Base-by-base conservation (phyloP, 2,113 vertebrate species). In the Falco punctatus region DNA sequence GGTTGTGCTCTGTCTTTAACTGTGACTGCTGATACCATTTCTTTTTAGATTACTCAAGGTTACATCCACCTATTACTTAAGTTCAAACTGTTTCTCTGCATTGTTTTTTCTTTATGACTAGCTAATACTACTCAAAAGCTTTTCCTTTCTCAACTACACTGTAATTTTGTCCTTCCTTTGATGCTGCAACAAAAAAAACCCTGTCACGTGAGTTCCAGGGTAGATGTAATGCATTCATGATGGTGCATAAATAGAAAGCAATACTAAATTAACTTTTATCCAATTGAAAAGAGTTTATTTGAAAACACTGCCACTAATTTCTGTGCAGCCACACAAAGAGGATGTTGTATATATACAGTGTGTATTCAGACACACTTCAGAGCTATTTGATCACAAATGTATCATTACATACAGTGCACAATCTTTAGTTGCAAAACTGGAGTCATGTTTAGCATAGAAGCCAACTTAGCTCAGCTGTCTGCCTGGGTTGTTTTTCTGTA, bases 371-470 rank as follows among this genome's bases (percentile, higher is more conserved):
- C 2, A 8, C 5, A 3, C 5, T 7, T 19, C 3, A 58, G 15
- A 74, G 18, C 11, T 79, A 90, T 49, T 24, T 66, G 35, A 2
- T 49, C 75, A 86, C 33, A 61, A 42, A 67, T 28, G 4, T 13
- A 12, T 55, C 0, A 0, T 40, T 67, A 32, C 19, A 27, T 30
- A 16, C 4, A 40, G 13, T 35, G 49, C 24, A 27, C 30, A 61
- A 15, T 16, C 20, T 72, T 77, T 22, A 38, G 7, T 5, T 66
- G 19, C 23, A 67, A 51, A 58, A 40, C 15, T 4, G 3, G 24
- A 38, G 17, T 33, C n/a, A 14, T 0, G 1, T 11, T 67, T 54
- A 44, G 15, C n/a, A 33, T 15, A 81, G 62, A 82, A 64, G n/a
- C 19, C 21, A 73, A 6, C 52, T 54, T 30, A 87, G 46, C 32